Conservation (phyloP, 2,888 invertebrate genomes). For the Drosophila hawaiiensis region DNA sequence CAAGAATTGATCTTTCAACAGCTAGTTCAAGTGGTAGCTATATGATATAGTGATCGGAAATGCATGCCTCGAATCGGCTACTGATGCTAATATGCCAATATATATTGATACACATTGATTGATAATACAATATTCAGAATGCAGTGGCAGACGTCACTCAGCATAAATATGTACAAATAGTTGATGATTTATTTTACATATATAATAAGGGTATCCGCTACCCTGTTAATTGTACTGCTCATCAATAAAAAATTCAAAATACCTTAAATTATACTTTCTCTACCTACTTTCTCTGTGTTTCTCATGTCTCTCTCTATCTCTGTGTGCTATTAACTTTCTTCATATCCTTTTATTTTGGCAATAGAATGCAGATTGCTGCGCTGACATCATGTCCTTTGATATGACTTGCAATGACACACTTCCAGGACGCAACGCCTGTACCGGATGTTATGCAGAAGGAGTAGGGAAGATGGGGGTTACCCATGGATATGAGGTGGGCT, state of each 20-base stretch:
- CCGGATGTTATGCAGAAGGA: neutral
- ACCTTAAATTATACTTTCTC: neutral
- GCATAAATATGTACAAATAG: neutral
- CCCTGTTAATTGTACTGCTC: neutral
- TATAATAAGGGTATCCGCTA: neutral
- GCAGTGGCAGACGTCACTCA: neutral
- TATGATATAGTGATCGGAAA: neutral
- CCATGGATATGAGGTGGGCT: too few relatives aligned
- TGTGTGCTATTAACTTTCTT: neutral
- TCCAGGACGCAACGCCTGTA: conserved; percentile 43
- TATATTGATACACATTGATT: neutral
- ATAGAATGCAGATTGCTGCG: conserved; percentile 53
- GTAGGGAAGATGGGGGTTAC: neutral
- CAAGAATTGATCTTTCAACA: neutral
- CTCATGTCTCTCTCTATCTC: neutral
- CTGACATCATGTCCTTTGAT: conserved; percentile 60
- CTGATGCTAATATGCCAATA: too few relatives aligned
- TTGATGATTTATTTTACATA: neutral
- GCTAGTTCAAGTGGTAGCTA: neutral
- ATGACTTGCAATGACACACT: conserved; percentile 64
- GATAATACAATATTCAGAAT: neutral
- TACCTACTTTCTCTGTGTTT: neutral
- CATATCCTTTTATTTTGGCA: conserved; percentile 19
- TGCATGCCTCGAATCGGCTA: too few relatives aligned
- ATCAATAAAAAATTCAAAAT: neutral